A percentile compares a stretch with the other conserved stretches of the same genome.
Conservation (phyloP, 2,113 vertebrate species). For the Emberiza fucata region DNA sequence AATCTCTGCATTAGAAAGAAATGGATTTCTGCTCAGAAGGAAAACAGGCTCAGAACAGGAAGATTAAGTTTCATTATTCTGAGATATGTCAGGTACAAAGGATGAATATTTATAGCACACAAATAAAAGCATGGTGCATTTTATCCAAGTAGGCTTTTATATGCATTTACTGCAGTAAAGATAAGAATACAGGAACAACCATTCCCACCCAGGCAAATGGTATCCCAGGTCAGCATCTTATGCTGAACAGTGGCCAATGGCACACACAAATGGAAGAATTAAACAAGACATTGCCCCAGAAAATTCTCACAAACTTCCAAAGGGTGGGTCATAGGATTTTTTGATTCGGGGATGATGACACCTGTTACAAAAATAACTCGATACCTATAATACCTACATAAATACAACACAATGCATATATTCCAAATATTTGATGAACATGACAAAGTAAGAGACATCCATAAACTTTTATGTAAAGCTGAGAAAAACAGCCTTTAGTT, state of each 20-base stretch:
- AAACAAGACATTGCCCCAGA: neutral
- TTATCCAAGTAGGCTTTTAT: neutral
- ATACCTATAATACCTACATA: neutral
- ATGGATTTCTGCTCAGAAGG: neutral
- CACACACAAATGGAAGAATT: neutral
- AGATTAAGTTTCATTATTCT: neutral
- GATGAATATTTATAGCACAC: neutral
- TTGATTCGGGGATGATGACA: neutral
- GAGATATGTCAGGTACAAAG: neutral
- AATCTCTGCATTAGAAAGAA: conserved; percentile 75
- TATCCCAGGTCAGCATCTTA: neutral
- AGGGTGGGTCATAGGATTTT: neutral
- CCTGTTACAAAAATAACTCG: neutral
- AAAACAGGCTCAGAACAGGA: neutral
- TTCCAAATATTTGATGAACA: neutral
- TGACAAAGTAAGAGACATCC: neutral
- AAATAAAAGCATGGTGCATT: neutral
- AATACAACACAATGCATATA: neutral
- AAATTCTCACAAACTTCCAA: neutral
- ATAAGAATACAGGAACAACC: neutral
- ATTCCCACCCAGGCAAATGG: neutral
- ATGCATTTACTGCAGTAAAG: neutral
- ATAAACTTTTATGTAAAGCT: neutral
- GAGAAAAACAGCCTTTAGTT: neutral
- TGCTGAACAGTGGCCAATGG: neutral